Base-by-base conservation (phyloP, 1,140 invertebrate genomes). In the Drosophila carrolli region DNA sequence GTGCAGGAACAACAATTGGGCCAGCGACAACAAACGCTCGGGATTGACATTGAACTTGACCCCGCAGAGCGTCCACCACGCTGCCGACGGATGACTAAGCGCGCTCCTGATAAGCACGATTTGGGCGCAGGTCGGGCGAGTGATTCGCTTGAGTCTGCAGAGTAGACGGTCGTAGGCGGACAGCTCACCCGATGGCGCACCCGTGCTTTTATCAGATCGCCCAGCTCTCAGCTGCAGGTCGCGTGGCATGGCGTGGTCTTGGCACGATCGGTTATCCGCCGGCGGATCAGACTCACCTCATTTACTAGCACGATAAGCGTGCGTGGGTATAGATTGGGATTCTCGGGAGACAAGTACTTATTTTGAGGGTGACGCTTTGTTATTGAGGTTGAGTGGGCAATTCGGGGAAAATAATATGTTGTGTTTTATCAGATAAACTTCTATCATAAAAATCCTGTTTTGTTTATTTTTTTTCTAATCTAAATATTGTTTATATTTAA, bases 11-110 rank as follows among this genome's bases (percentile, higher is more conserved):
- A 61, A 61, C 44, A 77, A 56, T 48, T 77, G 35, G 73, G 63
- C 56, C 75, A 76, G 27, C 74, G 19, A 53, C 27, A 56, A 62
- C 40, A 75, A 68, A 48, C 35, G 14, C 51, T 57, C 11, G 43
- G 37, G 46, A 16, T 60, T 78, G 75, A 61, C 83, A 88, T 84
- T 88, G 84, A 88, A 89, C 84, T 88, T 88, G 84, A 89, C 85
- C 76, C 55, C 67, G 55, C 10, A 41, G 27, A 14, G 46, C 13
- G 13, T 40, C 37, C 38, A 41, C 37, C 75, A 71, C 75, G 65
- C 74, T 38, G 47, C 38, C 8, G 29, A 5, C n/a, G 65, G 46
- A 62, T 78, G 74, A 77, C 74, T 77, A 78, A 78, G 40, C 44
- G 32, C 7, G 14, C 41, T 40, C 23, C 43, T 58, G 74, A 78